Conservation (phyloP, 2,888 invertebrate genomes). For the Nemoura dubitans region DNA sequence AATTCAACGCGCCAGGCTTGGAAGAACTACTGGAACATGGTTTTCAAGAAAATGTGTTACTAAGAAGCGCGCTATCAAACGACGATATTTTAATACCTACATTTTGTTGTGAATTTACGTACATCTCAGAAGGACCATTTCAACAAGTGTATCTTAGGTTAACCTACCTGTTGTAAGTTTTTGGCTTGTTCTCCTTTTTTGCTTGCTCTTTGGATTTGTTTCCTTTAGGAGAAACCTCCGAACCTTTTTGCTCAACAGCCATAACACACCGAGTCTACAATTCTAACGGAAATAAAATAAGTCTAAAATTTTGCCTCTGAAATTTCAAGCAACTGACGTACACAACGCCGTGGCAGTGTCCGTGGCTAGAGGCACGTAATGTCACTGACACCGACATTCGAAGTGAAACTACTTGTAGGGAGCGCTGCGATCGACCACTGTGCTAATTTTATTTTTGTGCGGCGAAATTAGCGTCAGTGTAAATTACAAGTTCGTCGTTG, state of each 20-base stretch:
- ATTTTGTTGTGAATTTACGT: no score
- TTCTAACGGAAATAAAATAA: background rate
- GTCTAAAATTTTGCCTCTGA: background rate
- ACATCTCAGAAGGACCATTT: no score
- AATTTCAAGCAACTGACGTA: background rate
- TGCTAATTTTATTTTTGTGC: constrained; percentile 12
- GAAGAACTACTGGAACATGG: background rate
- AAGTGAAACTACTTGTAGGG: background rate
- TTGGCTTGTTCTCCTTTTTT: background rate
- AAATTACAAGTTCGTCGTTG: background rate
- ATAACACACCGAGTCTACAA: background rate
- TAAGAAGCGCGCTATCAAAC: no score
- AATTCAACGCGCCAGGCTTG: constrained; percentile 55
- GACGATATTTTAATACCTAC: no score
- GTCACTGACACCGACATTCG: background rate
- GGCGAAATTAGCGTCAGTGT: constrained; percentile 7
- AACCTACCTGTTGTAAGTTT: background rate
- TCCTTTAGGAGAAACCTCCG: background rate
- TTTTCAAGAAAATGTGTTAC: no score
- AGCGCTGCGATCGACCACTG: background rate
- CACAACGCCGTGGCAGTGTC: background rate
- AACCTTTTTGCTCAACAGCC: background rate
- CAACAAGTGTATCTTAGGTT: no score
- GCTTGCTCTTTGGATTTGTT: background rate
- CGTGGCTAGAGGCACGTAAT: background rate